Conservation (phyloP, 2,888 invertebrate species). For the Morpho helenor region DNA sequence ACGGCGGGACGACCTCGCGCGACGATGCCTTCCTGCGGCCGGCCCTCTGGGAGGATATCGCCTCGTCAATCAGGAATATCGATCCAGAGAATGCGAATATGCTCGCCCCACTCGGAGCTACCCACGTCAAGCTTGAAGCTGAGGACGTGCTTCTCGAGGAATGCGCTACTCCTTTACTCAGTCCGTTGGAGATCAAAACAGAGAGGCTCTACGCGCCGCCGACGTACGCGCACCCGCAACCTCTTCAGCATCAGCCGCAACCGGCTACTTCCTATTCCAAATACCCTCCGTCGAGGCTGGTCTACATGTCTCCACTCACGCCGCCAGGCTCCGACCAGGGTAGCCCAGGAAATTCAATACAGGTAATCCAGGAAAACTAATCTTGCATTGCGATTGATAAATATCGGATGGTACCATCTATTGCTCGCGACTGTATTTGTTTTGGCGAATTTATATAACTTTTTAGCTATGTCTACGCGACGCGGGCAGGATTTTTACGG, state of each 20-base stretch:
- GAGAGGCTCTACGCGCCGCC: constrained; percentile 83
- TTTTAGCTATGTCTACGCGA: constrained; percentile 11
- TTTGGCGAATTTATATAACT: constrained; percentile 30
- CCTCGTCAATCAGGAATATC: constrained; percentile 90
- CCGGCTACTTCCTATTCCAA: constrained; percentile 61
- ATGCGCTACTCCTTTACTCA: constrained; percentile 84
- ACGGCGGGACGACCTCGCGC: constrained; percentile 77
- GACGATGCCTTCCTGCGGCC: constrained; percentile 94
- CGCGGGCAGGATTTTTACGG: constrained; percentile 17
- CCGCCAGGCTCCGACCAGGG: constrained; percentile 94
- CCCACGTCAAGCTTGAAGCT: constrained; percentile 89
- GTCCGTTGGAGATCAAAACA: constrained; percentile 89
- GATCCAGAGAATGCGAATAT: constrained; percentile 94
- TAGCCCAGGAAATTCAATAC: constrained; percentile 85
- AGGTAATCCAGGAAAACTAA: constrained; percentile 50
- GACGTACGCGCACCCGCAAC: constrained; percentile 54
- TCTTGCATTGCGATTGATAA: constrained; percentile 45
- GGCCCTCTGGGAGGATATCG: constrained; percentile 82
- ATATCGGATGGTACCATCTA: constrained; percentile 61
- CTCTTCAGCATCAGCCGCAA: constrained; percentile 43
- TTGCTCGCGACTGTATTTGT: constrained; percentile 52
- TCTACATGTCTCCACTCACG: constrained; percentile 91
- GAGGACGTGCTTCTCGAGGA: constrained; percentile 80
- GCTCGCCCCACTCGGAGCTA: constrained; percentile 83
- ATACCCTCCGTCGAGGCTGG: constrained; percentile 68